Evolutionary conservation across 2,888 invertebrate species (phyloP).

Genomic region (Lasiommata megera): DNA sequence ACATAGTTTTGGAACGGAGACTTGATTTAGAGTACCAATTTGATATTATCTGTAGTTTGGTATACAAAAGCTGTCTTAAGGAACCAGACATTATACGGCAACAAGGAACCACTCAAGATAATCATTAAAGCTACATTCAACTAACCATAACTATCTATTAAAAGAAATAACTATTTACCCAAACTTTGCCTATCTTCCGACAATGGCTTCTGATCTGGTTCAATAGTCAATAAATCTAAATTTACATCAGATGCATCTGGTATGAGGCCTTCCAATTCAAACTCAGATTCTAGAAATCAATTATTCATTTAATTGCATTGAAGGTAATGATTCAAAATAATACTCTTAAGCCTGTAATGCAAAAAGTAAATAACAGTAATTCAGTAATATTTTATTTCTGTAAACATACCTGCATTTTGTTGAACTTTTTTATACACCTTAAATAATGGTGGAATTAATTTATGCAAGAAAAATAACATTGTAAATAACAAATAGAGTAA

Average conservation of each 20-base stretch:
- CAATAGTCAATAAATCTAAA: constrained; percentile 65
- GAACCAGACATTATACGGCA: too few species aligned
- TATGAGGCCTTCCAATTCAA: constrained; percentile 67
- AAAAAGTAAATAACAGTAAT: neutral
- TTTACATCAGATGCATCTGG: constrained; percentile 66
- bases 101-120: too few species aligned
- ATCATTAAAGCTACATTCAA: too few species aligned
- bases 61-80: too few species aligned
- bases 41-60: too few species aligned
- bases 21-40: too few species aligned
- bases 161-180: constrained; percentile 44
- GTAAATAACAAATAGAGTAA: constrained; percentile 56
- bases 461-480: constrained; percentile 51
- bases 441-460: constrained; percentile 53
- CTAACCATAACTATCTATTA: neutral
- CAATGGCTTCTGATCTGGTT: constrained; percentile 52
- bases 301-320: constrained; percentile 3
- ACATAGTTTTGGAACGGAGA: too few species aligned
- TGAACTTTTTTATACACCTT: constrained; percentile 55
- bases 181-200: constrained; percentile 65
- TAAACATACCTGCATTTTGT: constrained; percentile 60
- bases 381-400: neutral
- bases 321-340: too few species aligned
- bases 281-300: constrained; percentile 62
- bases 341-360: neutral